Conservation (phyloP, 1,140 invertebrate genomes). For the Plectrocnemia conspersa region DNA sequence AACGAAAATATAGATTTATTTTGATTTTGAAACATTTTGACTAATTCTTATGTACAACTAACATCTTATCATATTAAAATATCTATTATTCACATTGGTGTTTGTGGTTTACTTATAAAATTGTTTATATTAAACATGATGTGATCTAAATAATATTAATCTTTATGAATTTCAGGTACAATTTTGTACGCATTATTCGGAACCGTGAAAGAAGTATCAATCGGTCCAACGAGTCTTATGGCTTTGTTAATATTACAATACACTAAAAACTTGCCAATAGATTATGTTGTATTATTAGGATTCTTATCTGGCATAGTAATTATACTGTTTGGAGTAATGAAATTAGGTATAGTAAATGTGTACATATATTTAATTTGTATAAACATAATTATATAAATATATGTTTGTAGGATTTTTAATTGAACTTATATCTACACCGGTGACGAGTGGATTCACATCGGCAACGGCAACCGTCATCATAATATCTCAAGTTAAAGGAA, state of each 20-base stretch:
- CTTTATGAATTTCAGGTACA: slow-evolving; percentile 54
- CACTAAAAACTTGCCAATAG: slow-evolving; percentile 62
- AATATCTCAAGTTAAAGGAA: slow-evolving; percentile 79
- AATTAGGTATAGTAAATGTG: slow-evolving; percentile 57
- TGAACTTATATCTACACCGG: slow-evolving; percentile 87
- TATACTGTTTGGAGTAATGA: slow-evolving; percentile 70
- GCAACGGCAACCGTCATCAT: slow-evolving; percentile 89
- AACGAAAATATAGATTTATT: too few species aligned
- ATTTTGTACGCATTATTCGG: slow-evolving; percentile 87
- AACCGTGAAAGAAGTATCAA: slow-evolving; percentile 85
- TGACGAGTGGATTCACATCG: slow-evolving; percentile 89
- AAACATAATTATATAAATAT: too few species aligned
- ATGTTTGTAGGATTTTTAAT: slow-evolving; percentile 78
- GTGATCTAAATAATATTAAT: too few species aligned
- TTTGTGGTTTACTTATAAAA: too few species aligned
- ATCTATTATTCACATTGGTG: too few species aligned
- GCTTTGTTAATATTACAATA: slow-evolving; percentile 72
- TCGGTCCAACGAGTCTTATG: slow-evolving; percentile 85
- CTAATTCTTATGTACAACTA: too few species aligned
- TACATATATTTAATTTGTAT: background rate
- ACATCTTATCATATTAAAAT: too few species aligned
- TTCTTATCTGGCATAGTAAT: slow-evolving; percentile 74
- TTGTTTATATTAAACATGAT: too few species aligned
- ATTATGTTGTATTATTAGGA: slow-evolving; percentile 74
- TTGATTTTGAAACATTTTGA: too few species aligned